phyloP scores from a whole-genome alignment of 2,888 invertebrate genomes.

The Synergus umbraculus region DNA sequence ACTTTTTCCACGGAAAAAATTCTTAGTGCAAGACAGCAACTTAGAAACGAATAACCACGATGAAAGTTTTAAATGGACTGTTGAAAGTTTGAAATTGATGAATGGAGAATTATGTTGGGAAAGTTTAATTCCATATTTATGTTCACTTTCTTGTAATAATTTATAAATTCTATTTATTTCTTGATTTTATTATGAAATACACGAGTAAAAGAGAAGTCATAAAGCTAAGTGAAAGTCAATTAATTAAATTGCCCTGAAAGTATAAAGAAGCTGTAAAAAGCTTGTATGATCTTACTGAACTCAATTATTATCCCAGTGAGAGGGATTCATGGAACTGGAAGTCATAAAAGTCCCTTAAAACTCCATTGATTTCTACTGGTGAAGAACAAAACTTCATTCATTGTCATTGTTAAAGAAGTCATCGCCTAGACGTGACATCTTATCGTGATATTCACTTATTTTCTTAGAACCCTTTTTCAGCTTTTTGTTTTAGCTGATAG shows the following conservation, averaged over 20 bases:
- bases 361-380: not conserved
- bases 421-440: not conserved
- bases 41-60: not conserved
- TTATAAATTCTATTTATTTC: not conserved
- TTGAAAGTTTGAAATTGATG: conserved; percentile 16
- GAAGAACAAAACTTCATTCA: not conserved
- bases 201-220: not conserved
- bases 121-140: not conserved
- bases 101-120: not conserved
- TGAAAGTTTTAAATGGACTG: conserved; percentile 24
- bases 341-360: conserved; percentile 28
- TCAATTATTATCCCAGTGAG: not conserved
- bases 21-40: conserved; percentile 14
- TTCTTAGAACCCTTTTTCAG: not conserved
- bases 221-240: not conserved
- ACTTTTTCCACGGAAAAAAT: conserved; percentile 10
- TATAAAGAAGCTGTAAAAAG: not conserved
- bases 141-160: not conserved
- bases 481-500: not conserved
- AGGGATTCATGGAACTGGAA: not conserved
- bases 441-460: not conserved
- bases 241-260: not conserved
- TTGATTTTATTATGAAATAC: too few species aligned
- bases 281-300: not conserved
- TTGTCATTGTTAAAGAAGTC: not conserved